These are phyloP conservation scores for Lytechinus variegatus DNA, from an alignment of 35 echinoderm and acorn worm species.

Conservation along the genomic window DNA sequence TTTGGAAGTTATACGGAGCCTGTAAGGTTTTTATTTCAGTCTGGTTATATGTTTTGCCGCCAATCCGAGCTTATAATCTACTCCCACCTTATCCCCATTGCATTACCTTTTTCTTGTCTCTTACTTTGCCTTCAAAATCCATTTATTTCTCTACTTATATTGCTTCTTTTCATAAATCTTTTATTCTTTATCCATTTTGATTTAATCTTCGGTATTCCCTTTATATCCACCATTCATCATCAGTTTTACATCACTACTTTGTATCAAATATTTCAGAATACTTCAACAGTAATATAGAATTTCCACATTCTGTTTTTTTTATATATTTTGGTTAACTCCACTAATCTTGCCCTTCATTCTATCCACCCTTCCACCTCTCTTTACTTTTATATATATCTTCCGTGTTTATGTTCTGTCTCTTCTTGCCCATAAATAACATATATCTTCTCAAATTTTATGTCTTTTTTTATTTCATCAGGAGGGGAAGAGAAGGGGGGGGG, in stretches of 20 bases:
- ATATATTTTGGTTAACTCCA: neutral
- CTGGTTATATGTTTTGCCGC: neutral
- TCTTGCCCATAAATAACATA: no score
- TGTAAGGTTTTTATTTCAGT: neutral
- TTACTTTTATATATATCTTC: neutral
- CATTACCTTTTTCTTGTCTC: neutral
- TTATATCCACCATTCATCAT: neutral
- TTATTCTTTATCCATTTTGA: neutral
- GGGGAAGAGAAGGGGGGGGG: no score
- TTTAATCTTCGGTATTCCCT: neutral
- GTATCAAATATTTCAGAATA: neutral
- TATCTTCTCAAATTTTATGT: no score
- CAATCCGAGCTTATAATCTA: neutral
- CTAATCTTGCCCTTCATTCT: neutral
- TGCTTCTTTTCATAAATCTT: neutral
- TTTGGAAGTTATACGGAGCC: slow-evolving; percentile 35
- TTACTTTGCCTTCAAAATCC: neutral
- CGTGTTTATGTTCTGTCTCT: no score
- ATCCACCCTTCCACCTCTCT: neutral
- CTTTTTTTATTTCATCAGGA: no score
- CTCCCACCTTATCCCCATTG: neutral
- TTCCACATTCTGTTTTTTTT: neutral
- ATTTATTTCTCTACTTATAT: neutral
- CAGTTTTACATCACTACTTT: neutral
- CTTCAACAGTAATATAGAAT: no score